Conservation (phyloP, 2,797 vertebrate species). For the Gobionotothen gibberifrons region DNA sequence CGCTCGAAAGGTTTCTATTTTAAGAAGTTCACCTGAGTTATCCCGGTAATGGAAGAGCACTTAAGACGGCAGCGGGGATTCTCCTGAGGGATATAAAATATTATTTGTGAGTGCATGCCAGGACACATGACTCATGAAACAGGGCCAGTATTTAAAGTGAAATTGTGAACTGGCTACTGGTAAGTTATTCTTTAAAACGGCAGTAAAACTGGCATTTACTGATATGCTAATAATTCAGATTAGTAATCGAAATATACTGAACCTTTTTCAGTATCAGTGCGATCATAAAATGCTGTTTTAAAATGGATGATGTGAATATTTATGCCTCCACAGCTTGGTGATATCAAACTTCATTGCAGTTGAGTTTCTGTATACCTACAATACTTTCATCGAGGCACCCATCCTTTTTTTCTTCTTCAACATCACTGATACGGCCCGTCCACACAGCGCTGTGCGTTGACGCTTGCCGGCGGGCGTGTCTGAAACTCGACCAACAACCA, state of each 20-base stretch:
- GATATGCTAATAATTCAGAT: not conserved
- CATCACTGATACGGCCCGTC: too few species aligned
- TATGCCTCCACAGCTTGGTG: not conserved
- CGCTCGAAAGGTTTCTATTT: slow-evolving; percentile 44
- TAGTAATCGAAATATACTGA: not conserved
- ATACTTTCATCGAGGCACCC: too few species aligned
- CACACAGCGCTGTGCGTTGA: too few species aligned
- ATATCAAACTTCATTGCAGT: not conserved
- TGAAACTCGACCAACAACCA: too few species aligned
- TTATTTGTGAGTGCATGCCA: slow-evolving; percentile 33
- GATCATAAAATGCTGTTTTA: not conserved
- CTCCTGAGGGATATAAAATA: slow-evolving; percentile 45
- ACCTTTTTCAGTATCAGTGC: too few species aligned
- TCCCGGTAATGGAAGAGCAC: slow-evolving; percentile 60
- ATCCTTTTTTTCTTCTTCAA: too few species aligned
- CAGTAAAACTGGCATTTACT: slow-evolving; percentile 11
- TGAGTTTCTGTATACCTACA: not conserved
- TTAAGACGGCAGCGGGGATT: slow-evolving; percentile 46
- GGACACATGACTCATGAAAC: slow-evolving; percentile 40
- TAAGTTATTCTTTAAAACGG: slow-evolving; percentile 7
- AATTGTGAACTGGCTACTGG: slow-evolving; percentile 10
- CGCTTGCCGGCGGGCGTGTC: too few species aligned
- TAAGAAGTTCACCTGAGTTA: slow-evolving; percentile 56
- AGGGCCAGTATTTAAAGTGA: slow-evolving; percentile 5
- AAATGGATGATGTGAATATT: not conserved